Conservation (phyloP, 2,113 vertebrate genomes). For the Hypanus sabinus region DNA sequence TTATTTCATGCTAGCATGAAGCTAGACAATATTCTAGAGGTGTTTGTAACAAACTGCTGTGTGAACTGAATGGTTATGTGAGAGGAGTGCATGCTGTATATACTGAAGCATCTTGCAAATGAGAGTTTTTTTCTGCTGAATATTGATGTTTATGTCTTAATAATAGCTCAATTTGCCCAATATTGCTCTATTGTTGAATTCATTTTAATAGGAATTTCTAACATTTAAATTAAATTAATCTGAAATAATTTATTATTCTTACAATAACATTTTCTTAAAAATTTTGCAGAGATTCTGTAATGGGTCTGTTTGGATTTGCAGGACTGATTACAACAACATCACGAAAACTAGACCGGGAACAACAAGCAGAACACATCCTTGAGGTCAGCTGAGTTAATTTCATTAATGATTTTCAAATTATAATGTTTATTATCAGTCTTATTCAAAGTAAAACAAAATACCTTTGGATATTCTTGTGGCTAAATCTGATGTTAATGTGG, state of each 20-base stretch:
- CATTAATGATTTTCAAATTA: not conserved
- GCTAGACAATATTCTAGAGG: not conserved
- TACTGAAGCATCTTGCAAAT: not conserved
- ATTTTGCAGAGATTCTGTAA: not conserved
- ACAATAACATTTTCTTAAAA: not conserved
- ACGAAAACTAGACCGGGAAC: constrained; percentile 85
- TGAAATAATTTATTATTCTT: not conserved
- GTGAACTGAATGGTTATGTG: not conserved
- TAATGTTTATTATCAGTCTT: not conserved
- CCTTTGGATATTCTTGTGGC: not conserved
- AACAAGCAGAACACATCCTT: constrained; percentile 87
- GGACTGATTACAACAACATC: constrained; percentile 90
- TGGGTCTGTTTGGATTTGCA: constrained; percentile 47
- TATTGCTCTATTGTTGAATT: not conserved
- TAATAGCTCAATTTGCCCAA: too few relatives aligned
- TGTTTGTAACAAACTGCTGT: not conserved
- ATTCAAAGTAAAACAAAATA: not conserved
- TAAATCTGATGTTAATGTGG: not conserved
- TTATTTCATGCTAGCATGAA: not conserved
- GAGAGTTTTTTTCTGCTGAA: not conserved
- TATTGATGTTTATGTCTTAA: not conserved
- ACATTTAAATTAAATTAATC: not conserved
- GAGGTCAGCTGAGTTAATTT: constrained; percentile 66
- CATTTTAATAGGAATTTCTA: not conserved
- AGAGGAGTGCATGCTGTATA: too few relatives aligned